A percentile compares a stretch with the other conserved stretches of the same genome.
These are phyloP conservation scores for Dipus sagitta DNA, from an alignment of 2,797 vertebrate species.

Conservation along the genomic window DNA sequence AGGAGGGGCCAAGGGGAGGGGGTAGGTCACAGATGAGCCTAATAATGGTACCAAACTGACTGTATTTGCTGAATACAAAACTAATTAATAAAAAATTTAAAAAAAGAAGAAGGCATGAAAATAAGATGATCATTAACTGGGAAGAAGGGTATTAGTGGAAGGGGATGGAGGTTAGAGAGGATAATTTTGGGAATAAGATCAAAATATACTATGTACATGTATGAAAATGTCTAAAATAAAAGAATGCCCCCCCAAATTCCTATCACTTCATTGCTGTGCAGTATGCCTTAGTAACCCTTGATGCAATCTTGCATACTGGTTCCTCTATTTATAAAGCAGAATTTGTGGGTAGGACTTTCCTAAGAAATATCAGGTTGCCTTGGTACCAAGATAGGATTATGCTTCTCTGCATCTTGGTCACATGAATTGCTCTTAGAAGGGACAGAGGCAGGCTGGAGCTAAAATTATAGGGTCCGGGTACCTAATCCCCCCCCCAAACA, in stretches of 20 bases:
- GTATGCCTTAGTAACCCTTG: neutral
- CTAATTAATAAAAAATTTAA: too few species aligned
- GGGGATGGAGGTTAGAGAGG: too few species aligned
- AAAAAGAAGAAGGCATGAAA: too few species aligned
- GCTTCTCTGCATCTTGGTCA: conserved; percentile 64
- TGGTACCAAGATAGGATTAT: conserved; percentile 77
- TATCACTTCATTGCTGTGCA: neutral
- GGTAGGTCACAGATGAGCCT: too few species aligned
- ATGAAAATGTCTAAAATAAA: too few species aligned
- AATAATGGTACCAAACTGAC: too few species aligned
- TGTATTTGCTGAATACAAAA: too few species aligned
- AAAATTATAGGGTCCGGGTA: neutral
- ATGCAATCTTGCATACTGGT: conserved; percentile 47
- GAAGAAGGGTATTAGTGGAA: too few species aligned
- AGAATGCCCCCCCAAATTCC: neutral
- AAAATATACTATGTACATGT: too few species aligned
- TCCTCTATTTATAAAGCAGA: conserved; percentile 82
- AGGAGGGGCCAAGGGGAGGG: too few species aligned
- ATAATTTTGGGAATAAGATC: too few species aligned
- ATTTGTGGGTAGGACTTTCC: conserved; percentile 64
- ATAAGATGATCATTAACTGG: too few species aligned
- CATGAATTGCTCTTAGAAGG: conserved; percentile 69
- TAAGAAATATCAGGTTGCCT: neutral
- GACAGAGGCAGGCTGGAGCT: conserved; percentile 50
- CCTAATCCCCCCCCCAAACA: conserved; percentile 39